Evolutionary conservation across 2,113 vertebrate genomes (phyloP).

Genomic region (Oceanites oceanicus): DNA sequence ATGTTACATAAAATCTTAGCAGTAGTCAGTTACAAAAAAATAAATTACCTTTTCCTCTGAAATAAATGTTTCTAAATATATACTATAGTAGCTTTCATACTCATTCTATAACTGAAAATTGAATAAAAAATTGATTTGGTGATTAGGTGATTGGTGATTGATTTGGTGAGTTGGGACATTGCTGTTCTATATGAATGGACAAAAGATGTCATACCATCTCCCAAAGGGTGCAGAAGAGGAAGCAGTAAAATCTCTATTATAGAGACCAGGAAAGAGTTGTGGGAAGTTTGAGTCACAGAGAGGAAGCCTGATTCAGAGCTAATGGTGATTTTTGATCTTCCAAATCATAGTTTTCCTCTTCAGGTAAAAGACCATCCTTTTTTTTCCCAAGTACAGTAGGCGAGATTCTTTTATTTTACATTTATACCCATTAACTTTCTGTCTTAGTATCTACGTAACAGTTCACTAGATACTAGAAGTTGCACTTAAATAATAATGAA

Average conservation of each 20-base stretch:
- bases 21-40: not conserved
- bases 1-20: not conserved
- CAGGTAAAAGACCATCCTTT: too few species aligned
- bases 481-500: not conserved
- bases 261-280: not conserved
- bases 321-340: not conserved
- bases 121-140: not conserved
- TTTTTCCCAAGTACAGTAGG: not conserved
- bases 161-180: not conserved
- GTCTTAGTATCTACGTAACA: not conserved
- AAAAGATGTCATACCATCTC: not conserved
- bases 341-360: not conserved
- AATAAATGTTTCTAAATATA: not conserved
- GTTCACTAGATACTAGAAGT: not conserved
- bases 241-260: not conserved
- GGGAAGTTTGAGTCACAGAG: not conserved
- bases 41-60: not conserved
- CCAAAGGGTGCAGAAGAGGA: not conserved
- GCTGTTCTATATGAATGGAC: not conserved
- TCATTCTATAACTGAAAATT: not conserved
- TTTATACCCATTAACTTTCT: not conserved
- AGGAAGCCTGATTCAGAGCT: not conserved
- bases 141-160: not conserved
- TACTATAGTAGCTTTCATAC: not conserved
- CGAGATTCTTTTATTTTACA: not conserved